Evolutionary conservation across 2,888 invertebrate species (phyloP), one percentile per base, ranked within the genome.

Genomic region (Melanotus villosus): DNA sequence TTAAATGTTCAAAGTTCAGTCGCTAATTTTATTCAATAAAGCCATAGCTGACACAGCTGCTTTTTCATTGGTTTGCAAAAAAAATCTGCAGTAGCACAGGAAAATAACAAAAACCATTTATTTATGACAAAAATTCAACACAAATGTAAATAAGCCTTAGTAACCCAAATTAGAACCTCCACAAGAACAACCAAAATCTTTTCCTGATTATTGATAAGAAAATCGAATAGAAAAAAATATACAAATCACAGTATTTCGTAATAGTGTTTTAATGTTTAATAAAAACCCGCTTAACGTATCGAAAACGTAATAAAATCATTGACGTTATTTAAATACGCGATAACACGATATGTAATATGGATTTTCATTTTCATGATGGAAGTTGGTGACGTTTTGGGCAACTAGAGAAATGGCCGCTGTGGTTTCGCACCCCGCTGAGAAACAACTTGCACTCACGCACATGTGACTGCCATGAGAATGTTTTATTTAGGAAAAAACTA

Each of bases 401-500:
- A 19, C 36, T n/a, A 9, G 14, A 14, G 2, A 14, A 19, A 45
- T 18, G 19, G 45, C 45, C 19, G 45, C 45, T 7, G 12, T 41
- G 21, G 21, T 19, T 47, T 47, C 23, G 47, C 47, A n/a, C 47
- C 47, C 47, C 47, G 47, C 47, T 7, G 47, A 47, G 47, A 47
- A n/a, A 47, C 14, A 23, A 7, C 47, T 23, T 18, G 23, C 47
- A 9, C 47, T 21, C 47, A 47, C 47, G 47, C 47, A 23, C 47
- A 23, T 23, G 41, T 14, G 47, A 21, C 23, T 47, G 47, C 47
- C 12, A 47, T 14, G 23, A 41, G 41, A 41, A 41, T 41, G 5
- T 7, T 41, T 41, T 41, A 41, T 41, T 41, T 41, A 18, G 16
- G 34, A 1, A 1, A 34, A 34, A 34, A 34, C n/a, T 34, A 34